phyloP scores from a whole-genome alignment of 2,797 vertebrate species.

The Okamejei kenojei region DNA sequence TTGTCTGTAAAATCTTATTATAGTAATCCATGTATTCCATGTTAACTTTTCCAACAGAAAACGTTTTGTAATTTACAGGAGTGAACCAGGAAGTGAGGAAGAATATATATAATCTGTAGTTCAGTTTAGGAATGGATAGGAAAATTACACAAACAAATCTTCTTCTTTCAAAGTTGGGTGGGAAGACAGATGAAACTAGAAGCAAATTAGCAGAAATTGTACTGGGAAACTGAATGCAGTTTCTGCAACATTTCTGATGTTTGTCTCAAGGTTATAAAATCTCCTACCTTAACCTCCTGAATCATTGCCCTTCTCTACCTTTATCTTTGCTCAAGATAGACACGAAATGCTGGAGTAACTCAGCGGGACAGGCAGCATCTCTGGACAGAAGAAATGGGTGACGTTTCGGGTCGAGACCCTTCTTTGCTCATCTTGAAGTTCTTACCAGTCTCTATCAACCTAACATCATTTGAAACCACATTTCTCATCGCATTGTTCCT shows the following conservation, averaged over 20 bases:
- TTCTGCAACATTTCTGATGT: neutral
- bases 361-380: no score
- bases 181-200: neutral
- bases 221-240: neutral
- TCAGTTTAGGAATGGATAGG: neutral
- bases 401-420: no score
- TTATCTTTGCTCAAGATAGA: neutral
- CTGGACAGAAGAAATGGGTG: no score
- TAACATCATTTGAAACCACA: neutral
- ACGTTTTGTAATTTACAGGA: neutral
- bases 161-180: neutral
- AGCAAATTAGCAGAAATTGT: neutral
- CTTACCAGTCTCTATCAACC: neutral
- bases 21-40: neutral
- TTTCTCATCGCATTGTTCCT: neutral
- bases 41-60: neutral
- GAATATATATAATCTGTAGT: neutral
- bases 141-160: neutral
- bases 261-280: neutral
- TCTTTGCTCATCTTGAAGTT: neutral
- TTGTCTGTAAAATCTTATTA: neutral
- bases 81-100: neutral
- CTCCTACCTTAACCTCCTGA: neutral
- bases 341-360: no score
- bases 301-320: neutral